phyloP scores from a whole-genome alignment of 64 coral and sea anemone genomes.

The Catalaphyllia jardinei region DNA sequence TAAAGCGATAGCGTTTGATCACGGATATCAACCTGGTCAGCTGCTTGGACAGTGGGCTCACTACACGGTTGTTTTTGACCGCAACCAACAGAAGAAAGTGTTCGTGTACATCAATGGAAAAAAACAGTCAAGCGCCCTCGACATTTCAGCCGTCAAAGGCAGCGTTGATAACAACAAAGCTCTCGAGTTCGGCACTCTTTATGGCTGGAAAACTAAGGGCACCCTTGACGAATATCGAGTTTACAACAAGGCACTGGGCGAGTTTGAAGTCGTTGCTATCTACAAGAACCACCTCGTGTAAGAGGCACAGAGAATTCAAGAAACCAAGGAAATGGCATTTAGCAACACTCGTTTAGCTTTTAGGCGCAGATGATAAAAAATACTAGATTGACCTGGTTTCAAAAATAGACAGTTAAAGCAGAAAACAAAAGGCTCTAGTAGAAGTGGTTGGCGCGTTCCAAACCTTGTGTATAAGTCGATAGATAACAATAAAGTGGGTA shows the following conservation, averaged over 20 bases:
- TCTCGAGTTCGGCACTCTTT: slow-evolving; percentile 49
- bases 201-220: slow-evolving; percentile 74
- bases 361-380: no score
- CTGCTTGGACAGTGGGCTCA: slow-evolving; percentile 18
- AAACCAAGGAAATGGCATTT: no score
- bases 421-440: no score
- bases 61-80: slow-evolving; percentile 34
- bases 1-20: not conserved
- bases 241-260: slow-evolving; percentile 41
- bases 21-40: slow-evolving; percentile 10
- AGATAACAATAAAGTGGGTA: no score
- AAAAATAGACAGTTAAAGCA: no score
- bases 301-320: not conserved
- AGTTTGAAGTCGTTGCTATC: slow-evolving; percentile 17
- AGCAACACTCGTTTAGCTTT: no score
- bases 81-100: slow-evolving; percentile 17
- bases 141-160: slow-evolving; percentile 48
- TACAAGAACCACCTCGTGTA: slow-evolving; percentile 48
- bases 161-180: slow-evolving; percentile 50
- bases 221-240: slow-evolving; percentile 63
- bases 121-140: slow-evolving; percentile 26
- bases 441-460: no score
- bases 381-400: no score
- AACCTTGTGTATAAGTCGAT: no score
- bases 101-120: slow-evolving; percentile 48